Base-by-base conservation (phyloP, 2,113 vertebrate species). In the Dipodomys ordii region DNA sequence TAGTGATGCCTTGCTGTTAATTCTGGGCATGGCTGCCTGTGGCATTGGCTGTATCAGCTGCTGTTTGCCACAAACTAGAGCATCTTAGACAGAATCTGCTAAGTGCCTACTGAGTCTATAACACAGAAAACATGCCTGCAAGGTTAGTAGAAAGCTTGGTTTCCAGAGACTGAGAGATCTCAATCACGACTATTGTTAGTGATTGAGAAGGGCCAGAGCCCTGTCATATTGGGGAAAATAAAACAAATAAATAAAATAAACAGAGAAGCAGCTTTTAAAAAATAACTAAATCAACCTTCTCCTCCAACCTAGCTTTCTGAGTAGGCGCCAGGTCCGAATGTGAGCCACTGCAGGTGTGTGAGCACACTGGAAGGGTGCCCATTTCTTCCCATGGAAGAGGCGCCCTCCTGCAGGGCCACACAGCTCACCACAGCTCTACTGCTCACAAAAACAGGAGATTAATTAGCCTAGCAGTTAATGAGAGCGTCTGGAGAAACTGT, bases 381-480 rank as follows among this genome's bases (percentile, higher is more conserved):
- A 30, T 84, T 96, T 97, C n/a, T 90, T 95, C n/a, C 27, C 67
- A n/a, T 12, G 46, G 68, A 78, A 19, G 3, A 6, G 7, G 86
- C 93, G 76, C 73, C 78, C 87, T 92, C 95, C 94, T 96, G 79
- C 84, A 77, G 81, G 89, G 78, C 91, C 72, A 64, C 73, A 95
- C 84, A 84, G 93, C 97, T 85, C 90, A 88, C 94, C 83, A 90
- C 76, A 87, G 90, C 92, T 95, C 91, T 89, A 83, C 91, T 92
- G 87, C 93, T 98, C 95, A 97, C 97, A 97, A 98, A 98, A 95
- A 39, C 9, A 82, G 97, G 96, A 97, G 16, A 94, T 95, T 96
- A 93, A 98, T 98, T 98, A 98, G 96, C 97, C 93, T 96, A 94
- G 92, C 67, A 53, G 96, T 97, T 98, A 98, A 97, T 94, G 97